phyloP scores from a whole-genome alignment of 2,113 vertebrate species.

The Phaetusa simplex region DNA sequence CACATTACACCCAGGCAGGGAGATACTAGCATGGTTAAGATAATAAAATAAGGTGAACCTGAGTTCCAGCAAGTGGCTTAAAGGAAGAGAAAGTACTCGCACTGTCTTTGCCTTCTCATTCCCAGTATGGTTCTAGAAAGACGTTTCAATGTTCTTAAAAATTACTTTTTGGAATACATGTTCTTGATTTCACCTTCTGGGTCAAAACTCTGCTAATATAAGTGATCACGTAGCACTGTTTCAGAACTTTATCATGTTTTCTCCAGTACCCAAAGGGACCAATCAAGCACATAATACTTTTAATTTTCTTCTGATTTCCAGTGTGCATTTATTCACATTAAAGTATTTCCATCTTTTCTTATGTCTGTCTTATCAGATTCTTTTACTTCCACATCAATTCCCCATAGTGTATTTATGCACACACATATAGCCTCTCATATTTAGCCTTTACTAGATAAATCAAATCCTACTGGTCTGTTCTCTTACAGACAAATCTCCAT shows the following conservation, averaged over 20 bases:
- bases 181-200: background rate
- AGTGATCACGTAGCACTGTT: background rate
- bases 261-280: background rate
- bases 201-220: background rate
- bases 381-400: background rate
- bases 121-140: background rate
- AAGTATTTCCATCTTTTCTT: background rate
- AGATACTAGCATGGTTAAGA: background rate
- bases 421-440: background rate
- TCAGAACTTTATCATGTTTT: background rate
- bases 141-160: background rate
- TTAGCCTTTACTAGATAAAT: background rate
- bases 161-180: background rate
- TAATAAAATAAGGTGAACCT: background rate
- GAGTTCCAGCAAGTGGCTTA: background rate
- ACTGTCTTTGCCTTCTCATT: background rate
- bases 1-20: background rate
- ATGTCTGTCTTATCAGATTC: background rate
- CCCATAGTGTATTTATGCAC: background rate
- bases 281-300: background rate
- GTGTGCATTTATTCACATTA: background rate
- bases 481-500: background rate
- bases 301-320: background rate
- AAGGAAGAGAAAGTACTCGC: background rate
- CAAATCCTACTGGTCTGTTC: background rate